Percentiles rank a stretch among this genome's conserved stretches.
These are phyloP conservation scores for Vidua macroura DNA, from an alignment of 2,113 vertebrate species.

Conservation along the genomic window DNA sequence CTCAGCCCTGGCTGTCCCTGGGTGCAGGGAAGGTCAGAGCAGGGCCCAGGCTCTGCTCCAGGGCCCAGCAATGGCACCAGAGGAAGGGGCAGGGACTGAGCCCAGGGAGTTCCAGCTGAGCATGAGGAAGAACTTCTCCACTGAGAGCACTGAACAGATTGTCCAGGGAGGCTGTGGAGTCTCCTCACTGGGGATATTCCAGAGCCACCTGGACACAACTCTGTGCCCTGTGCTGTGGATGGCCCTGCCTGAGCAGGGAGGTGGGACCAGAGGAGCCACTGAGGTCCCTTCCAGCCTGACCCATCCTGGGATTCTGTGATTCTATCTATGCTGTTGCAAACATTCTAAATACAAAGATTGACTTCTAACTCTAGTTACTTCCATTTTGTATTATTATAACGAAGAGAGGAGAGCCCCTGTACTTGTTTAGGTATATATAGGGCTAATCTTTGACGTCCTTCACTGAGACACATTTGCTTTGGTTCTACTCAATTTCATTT, in stretches of 20 bases:
- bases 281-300: background rate
- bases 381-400: background rate
- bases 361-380: background rate
- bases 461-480: background rate
- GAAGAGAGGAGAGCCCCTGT: background rate
- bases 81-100: background rate
- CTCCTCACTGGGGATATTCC: background rate
- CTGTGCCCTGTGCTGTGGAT: background rate
- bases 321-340: background rate
- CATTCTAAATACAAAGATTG: background rate
- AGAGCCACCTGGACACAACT: fast-evolving
- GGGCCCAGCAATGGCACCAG: background rate
- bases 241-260: background rate
- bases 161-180: background rate
- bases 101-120: background rate
- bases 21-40: background rate
- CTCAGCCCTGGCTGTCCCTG: background rate
- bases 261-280: background rate
- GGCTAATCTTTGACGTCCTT: background rate
- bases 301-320: background rate
- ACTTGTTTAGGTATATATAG: fast-evolving
- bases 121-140: background rate
- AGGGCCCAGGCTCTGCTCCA: background rate
- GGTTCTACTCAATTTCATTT: background rate
- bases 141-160: background rate